Percentiles rank a stretch among this genome's conserved stretches.
phyloP scores from a whole-genome alignment of 92 coral and sea anemone genomes.

The Plumapathes pennacea region DNA sequence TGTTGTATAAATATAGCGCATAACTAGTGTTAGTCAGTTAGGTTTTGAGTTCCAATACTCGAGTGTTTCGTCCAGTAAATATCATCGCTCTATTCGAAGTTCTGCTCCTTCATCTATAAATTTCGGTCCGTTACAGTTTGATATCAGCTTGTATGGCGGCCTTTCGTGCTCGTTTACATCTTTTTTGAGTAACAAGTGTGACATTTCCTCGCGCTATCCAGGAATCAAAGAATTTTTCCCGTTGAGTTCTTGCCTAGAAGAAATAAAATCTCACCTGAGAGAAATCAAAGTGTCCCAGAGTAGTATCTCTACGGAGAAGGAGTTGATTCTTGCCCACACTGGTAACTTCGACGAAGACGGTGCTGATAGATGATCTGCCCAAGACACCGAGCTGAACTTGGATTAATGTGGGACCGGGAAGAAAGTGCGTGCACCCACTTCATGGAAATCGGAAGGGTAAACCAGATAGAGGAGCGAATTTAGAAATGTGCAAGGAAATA shows the following conservation, averaged over 20 bases:
- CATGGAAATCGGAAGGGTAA: constrained; percentile 10
- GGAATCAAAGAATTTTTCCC: constrained; percentile 4
- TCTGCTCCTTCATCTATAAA: too few species aligned
- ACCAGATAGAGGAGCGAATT: constrained; percentile 1
- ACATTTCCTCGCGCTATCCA: constrained; percentile 9
- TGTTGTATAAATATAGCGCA: too few species aligned
- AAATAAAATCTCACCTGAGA: constrained; percentile 13
- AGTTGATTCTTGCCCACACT: constrained; percentile 21
- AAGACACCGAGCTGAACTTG: constrained; percentile 23
- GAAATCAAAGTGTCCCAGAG: constrained; percentile 16
- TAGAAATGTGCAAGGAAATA: constrained; percentile 1
- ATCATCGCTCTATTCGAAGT: too few species aligned
- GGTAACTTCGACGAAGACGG: constrained; percentile 20
- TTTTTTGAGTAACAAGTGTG: constrained; percentile 1
- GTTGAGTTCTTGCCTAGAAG: constrained; percentile 15
- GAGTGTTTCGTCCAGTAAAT: too few species aligned
- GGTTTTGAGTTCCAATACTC: too few species aligned
- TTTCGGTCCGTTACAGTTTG: too few species aligned
- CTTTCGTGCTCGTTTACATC: constrained; percentile 7
- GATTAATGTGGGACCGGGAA: constrained; percentile 3
- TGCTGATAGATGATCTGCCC: constrained; percentile 24
- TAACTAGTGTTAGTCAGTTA: too few species aligned
- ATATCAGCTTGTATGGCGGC: constrained; percentile 6
- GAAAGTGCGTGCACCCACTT: constrained; percentile 13
- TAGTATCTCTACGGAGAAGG: constrained; percentile 10